Conservation (phyloP, 2,113 vertebrate genomes). For the Haemorhous mexicanus region DNA sequence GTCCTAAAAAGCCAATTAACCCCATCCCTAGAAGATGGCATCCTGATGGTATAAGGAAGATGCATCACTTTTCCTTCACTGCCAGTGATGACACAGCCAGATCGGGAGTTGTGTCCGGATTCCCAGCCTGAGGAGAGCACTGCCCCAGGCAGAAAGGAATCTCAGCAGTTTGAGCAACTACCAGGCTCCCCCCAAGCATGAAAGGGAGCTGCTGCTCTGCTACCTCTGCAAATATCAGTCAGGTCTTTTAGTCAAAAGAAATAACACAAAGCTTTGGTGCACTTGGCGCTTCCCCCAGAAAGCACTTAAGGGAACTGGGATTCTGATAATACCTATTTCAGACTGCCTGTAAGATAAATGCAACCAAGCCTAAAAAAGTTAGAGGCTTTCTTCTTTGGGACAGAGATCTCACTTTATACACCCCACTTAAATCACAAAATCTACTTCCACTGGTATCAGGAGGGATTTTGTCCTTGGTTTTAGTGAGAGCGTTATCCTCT, state of each 20-base stretch:
- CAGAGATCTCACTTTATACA: not conserved
- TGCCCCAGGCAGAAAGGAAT: not conserved
- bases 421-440: not conserved
- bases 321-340: not conserved
- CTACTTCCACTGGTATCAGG: not conserved
- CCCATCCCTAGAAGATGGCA: not conserved
- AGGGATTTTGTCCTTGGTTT: constrained; percentile 25
- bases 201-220: not conserved
- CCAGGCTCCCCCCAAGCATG: not conserved
- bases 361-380: not conserved
- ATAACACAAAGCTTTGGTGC: not conserved
- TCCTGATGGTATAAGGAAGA: not conserved
- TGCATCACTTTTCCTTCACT: not conserved
- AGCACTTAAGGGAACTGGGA: constrained; percentile 3
- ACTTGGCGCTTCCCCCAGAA: not conserved
- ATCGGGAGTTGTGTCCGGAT: not conserved
- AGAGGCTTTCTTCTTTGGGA: not conserved
- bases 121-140: not conserved
- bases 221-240: not conserved
- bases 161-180: rapidly evolving
- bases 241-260: not conserved
- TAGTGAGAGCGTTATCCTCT: not conserved
- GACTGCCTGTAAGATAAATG: not conserved
- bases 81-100: not conserved
- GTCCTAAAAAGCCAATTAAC: constrained; percentile 30